Percentiles rank a stretch among this genome's conserved stretches.
These are phyloP conservation scores for Mimachlamys varia DNA, from an alignment of 2,888 invertebrate genomes.

Conservation along the genomic window DNA sequence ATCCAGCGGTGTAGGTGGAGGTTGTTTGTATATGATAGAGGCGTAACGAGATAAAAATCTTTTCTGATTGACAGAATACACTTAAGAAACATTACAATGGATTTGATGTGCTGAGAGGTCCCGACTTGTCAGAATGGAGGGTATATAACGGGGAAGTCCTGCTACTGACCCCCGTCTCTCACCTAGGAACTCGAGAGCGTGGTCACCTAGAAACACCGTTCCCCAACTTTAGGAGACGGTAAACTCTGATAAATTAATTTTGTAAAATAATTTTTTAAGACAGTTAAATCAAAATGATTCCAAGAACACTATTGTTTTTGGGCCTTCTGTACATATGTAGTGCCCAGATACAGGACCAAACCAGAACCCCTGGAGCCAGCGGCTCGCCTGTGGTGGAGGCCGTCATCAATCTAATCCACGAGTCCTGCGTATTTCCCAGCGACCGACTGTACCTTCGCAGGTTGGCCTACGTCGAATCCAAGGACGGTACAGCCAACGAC, in stretches of 20 bases:
- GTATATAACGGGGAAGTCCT: neutral
- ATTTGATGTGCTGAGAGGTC: neutral
- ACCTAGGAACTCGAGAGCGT: neutral
- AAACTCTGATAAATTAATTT: neutral
- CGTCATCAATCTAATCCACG: slow-evolving; percentile 56
- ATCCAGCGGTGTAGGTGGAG: neutral
- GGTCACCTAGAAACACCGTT: neutral
- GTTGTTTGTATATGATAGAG: slow-evolving; percentile 22
- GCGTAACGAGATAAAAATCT: slow-evolving; percentile 33
- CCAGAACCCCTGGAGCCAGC: slow-evolving; percentile 51
- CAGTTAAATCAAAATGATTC: neutral
- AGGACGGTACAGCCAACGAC: slow-evolving; percentile 61
- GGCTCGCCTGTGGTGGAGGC: slow-evolving; percentile 64
- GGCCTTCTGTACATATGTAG: neutral
- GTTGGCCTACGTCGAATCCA: slow-evolving; percentile 68
- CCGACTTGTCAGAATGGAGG: neutral
- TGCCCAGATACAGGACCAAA: slow-evolving; percentile 54
- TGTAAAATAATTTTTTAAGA: neutral
- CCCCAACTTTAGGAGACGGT: neutral
- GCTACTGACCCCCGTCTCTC: neutral
- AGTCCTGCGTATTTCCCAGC: slow-evolving; percentile 65
- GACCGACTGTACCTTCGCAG: slow-evolving; percentile 67
- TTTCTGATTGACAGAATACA: slow-evolving; percentile 31
- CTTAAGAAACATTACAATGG: slow-evolving; percentile 34
- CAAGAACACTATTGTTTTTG: slow-evolving; percentile 5